phyloP scores from a whole-genome alignment of 30 jellyfish, hydroid and myxozoan species.

The Pelagia noctiluca region DNA sequence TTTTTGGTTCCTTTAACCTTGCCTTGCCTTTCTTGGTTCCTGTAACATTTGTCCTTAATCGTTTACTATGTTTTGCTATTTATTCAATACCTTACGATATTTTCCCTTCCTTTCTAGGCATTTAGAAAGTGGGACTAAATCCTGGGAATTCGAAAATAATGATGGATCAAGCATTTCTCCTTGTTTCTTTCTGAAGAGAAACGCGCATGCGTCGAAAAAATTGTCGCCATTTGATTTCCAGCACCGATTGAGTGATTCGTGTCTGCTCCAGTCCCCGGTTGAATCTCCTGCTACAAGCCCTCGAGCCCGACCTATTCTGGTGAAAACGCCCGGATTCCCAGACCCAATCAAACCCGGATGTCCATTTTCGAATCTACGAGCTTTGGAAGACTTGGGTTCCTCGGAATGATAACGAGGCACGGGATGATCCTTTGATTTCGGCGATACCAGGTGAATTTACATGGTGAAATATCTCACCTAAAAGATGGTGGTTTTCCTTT shows the following conservation, averaged over 20 bases:
- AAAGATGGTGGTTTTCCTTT: too few species aligned
- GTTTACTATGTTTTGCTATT: background rate
- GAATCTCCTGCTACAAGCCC: slow-evolving; percentile 61
- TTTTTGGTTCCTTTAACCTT: background rate
- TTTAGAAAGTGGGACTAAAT: slow-evolving; percentile 23
- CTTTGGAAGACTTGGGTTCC: slow-evolving; percentile 23
- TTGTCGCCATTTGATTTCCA: slow-evolving; percentile 33
- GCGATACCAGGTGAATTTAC: too few species aligned
- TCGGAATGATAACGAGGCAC: slow-evolving; percentile 7
- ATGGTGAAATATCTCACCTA: too few species aligned
- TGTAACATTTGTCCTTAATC: background rate
- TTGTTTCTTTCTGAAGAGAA: slow-evolving; percentile 53
- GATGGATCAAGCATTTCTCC: slow-evolving; percentile 35
- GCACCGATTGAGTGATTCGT: background rate
- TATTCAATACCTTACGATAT: background rate
- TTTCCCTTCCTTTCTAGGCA: slow-evolving; percentile 15
- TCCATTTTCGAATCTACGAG: slow-evolving; percentile 32
- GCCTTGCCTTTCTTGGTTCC: background rate
- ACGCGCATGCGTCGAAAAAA: background rate
- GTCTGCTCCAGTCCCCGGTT: slow-evolving; percentile 52
- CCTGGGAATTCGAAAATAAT: slow-evolving; percentile 73
- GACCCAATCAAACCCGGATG: slow-evolving; percentile 20
- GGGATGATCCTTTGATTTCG: background rate
- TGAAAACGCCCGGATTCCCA: slow-evolving; percentile 34
- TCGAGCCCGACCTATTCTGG: slow-evolving; percentile 8